Conservation (phyloP, 2,797 vertebrate species). For the Brotogeris chrysoptera region DNA sequence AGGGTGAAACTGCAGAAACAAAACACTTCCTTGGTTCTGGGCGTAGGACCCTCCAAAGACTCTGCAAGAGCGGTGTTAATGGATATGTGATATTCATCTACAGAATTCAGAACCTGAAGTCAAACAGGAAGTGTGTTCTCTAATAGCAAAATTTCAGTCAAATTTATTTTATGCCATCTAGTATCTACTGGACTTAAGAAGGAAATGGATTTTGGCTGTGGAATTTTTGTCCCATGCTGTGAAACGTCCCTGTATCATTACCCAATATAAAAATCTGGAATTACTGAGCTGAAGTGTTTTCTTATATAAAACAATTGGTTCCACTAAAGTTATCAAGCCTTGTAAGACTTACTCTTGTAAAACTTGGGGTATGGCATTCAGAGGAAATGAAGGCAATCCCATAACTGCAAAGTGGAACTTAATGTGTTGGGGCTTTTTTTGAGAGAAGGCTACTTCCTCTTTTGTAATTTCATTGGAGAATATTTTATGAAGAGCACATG, state of each 20-base stretch:
- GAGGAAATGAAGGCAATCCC: conserved; percentile 53
- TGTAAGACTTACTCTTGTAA: conserved; percentile 34
- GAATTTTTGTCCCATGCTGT: neutral
- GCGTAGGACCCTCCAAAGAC: neutral
- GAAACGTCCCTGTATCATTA: neutral
- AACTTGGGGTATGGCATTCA: neutral
- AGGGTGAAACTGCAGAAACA: neutral
- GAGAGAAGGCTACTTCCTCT: neutral
- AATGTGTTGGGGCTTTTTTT: neutral
- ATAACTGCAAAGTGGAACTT: conserved; percentile 8
- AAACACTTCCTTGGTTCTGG: neutral
- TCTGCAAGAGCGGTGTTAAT: neutral
- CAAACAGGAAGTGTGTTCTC: neutral
- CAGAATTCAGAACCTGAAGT: neutral
- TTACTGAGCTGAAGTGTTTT: conserved; percentile 21
- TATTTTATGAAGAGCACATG: neutral
- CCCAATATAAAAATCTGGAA: neutral
- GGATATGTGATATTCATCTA: neutral
- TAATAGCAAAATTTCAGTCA: neutral
- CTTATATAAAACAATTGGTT: conserved; percentile 36
- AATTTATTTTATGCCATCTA: neutral
- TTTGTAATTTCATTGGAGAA: conserved; percentile 10
- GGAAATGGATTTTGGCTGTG: conserved; percentile 4
- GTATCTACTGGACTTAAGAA: neutral
- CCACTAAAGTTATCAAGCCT: conserved; percentile 27